These are phyloP conservation scores for Brachionus manjavacas DNA, from an alignment of 1,140 invertebrate genomes.

Conservation along the genomic window DNA sequence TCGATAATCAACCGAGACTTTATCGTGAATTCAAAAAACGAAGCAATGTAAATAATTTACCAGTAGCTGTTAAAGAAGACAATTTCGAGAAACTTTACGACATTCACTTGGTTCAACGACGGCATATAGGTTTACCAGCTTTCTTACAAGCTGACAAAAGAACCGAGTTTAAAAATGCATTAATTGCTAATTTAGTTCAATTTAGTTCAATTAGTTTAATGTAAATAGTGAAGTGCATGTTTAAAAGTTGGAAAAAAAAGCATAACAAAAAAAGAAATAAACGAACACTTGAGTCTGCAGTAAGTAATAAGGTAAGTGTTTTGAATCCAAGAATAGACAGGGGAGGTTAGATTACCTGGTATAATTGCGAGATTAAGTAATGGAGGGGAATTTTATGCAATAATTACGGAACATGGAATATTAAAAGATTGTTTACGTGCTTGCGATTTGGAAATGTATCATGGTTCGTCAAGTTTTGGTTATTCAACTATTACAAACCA, in stretches of 20 bases:
- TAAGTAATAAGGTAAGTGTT: background rate
- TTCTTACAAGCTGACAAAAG: background rate
- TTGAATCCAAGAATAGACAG: background rate
- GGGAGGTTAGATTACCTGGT: background rate
- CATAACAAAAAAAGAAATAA: slow-evolving; percentile 25
- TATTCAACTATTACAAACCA: background rate
- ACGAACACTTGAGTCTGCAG: background rate
- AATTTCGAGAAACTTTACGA: background rate
- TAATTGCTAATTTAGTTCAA: background rate
- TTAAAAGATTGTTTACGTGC: background rate
- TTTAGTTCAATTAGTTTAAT: no score
- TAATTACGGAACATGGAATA: background rate
- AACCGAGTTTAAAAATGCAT: background rate
- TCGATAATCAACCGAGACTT: background rate
- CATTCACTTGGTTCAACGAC: background rate
- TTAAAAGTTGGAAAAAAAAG: no score
- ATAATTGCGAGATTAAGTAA: background rate
- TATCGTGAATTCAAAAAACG: background rate
- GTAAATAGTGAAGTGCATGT: no score
- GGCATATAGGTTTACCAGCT: background rate
- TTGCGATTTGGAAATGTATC: background rate
- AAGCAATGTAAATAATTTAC: background rate
- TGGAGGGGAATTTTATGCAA: background rate
- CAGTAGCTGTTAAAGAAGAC: background rate
- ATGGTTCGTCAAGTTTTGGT: background rate